Evolutionary conservation across 2,888 invertebrate genomes (phyloP).

Genomic region (Cheilosia vernalis): DNA sequence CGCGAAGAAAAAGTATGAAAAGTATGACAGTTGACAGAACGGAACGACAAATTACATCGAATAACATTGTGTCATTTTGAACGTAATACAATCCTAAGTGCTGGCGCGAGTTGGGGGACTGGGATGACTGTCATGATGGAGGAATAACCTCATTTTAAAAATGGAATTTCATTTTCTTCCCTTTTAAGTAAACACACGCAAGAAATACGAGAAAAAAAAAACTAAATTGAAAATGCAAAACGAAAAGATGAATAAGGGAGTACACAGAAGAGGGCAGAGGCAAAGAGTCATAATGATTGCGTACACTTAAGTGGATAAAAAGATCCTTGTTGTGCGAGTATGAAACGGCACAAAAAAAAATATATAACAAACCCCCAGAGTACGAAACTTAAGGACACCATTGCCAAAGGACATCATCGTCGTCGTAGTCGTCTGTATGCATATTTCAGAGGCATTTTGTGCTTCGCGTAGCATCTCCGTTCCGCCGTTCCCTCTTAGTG

Average conservation of each 20-base stretch:
- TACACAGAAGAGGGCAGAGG: conserved; percentile 44
- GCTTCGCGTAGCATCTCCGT: conserved; percentile 63
- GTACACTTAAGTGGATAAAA: conserved; percentile 74
- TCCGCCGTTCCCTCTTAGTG: conserved; percentile 31
- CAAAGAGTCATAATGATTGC: conserved; percentile 70
- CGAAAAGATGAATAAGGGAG: conserved; percentile 52
- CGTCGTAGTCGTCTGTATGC: conserved; percentile 45
- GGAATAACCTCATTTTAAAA: conserved; percentile 59
- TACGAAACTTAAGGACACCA: conserved; percentile 67
- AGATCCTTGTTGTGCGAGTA: conserved; percentile 65
- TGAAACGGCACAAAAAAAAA: conserved; percentile 24
- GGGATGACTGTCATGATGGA: conserved; percentile 10
- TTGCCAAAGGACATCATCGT: conserved; percentile 60
- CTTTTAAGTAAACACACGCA: conserved; percentile 54
- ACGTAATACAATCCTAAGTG: conserved; percentile 51
- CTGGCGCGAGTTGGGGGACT: background rate
- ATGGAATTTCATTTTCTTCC: conserved; percentile 59
- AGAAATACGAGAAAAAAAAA: background rate
- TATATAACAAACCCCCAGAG: conserved; percentile 27
- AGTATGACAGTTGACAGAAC: conserved; percentile 57
- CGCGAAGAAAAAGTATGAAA: background rate
- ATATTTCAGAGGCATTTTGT: conserved; percentile 71
- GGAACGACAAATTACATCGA: conserved; percentile 51
- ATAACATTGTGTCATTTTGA: conserved; percentile 60
- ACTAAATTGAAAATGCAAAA: conserved; percentile 24